Evolutionary conservation across 2,888 invertebrate species (phyloP).

Genomic region (Ormyrus pomaceus): DNA sequence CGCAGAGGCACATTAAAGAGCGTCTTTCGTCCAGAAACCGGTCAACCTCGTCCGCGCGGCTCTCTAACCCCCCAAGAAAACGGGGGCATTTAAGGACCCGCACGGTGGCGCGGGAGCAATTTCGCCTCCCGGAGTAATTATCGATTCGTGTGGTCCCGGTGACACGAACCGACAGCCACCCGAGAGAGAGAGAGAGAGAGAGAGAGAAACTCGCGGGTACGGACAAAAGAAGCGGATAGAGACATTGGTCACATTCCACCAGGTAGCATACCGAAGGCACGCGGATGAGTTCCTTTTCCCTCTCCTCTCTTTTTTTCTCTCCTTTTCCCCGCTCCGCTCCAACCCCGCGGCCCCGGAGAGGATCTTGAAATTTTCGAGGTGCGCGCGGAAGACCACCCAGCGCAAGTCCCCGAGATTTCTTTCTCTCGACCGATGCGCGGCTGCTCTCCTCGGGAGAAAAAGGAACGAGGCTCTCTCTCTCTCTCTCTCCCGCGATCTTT

Average conservation of each 20-base stretch:
- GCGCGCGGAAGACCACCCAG: conserved; percentile 44
- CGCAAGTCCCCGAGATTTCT: conserved; percentile 23
- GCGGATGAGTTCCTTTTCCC: conserved; percentile 60
- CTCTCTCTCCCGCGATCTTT: conserved; percentile 55
- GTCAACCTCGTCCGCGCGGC: conserved; percentile 50
- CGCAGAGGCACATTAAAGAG: conserved; percentile 16
- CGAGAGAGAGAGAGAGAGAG: conserved; percentile 31
- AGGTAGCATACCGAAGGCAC: conserved; percentile 64
- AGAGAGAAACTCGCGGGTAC: conserved; percentile 24
- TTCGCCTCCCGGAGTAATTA: conserved; percentile 72
- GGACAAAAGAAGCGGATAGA: conserved; percentile 74
- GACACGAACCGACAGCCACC: conserved; percentile 57
- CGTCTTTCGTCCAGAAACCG: conserved; percentile 62
- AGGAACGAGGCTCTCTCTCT: conserved; percentile 40
- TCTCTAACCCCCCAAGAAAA: no score
- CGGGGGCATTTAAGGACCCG: conserved; percentile 67
- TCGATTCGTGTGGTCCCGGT: conserved; percentile 74
- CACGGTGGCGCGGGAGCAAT: conserved; percentile 63
- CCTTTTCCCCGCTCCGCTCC: conserved; percentile 56
- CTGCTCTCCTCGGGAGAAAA: no score
- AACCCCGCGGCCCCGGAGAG: conserved; percentile 51
- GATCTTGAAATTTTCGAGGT: conserved; percentile 48
- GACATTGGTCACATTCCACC: conserved; percentile 74
- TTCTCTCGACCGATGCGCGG: neutral
- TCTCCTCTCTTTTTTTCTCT: conserved; percentile 56